Base-by-base conservation (phyloP, 1,140 invertebrate species). In the Drosophila mauritiana region DNA sequence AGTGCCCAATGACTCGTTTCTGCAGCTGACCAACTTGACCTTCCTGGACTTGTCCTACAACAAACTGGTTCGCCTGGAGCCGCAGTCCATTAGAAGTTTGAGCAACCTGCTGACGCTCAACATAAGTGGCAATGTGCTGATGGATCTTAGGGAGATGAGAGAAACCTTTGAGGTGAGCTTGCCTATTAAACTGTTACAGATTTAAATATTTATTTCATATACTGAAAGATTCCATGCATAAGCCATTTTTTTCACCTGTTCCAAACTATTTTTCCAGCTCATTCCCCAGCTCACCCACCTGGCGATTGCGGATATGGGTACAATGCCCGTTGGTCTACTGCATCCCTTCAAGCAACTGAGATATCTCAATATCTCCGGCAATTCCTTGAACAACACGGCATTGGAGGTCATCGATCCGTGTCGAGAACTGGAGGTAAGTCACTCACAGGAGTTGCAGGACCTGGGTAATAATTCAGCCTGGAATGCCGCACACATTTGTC, bases 31-130 rank as follows among this genome's bases (percentile, higher is more conserved):
- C 4, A 93, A 94, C 61, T 93, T 96, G 37, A 92, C 93, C 45
- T 94, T 95, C 73, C 89, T 97, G 62, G 96, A 97, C 86, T 93
- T 97, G 31, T 94, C 95, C 54, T 95, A 95, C 89, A 97, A 97
- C 81, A 95, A 96, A 91, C 93, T 97, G 52, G 94, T 94, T 69
- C 93, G 93, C 15, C 93, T 96, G 42, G 95, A 96, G 84, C 93
- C 94, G 4, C 94, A 95, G 53, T 94, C 94, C 34, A 92, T 96
- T 58, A 92, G 93, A 57, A 80, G 80, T 39, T 46, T 92, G 48
- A 67, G 63, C 68, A 90, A 86, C 11, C 61, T 92, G 40, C 86
- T 93, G 51, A 94, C 92, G 25, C 93, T 97, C 0, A 94, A 94
- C 67, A 93, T 96, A 8, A 95, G 95, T 58, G 95, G 95, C 3